Percentiles rank a stretch among this genome's conserved stretches.
Evolutionary conservation across 1,140 invertebrate species (phyloP).

Genomic region (Caenorhabditis elegans): DNA sequence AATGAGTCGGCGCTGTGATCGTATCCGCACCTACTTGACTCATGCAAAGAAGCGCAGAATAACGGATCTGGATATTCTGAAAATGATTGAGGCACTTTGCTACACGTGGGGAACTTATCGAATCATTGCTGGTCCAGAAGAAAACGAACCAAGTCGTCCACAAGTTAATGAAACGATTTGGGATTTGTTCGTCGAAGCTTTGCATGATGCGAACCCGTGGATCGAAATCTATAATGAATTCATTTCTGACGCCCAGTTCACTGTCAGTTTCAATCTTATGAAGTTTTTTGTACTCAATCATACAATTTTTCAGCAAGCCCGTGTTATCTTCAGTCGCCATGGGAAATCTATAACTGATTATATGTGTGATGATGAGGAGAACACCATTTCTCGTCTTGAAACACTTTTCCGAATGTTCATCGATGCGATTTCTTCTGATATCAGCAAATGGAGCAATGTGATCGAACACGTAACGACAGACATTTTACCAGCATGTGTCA

Average conservation of each 20-base stretch:
- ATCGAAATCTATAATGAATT: constrained; percentile 5
- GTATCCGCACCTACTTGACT: not conserved
- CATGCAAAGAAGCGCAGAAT: not conserved
- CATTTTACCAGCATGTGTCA: not conserved
- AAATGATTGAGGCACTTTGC: not conserved
- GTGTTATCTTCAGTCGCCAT: constrained; percentile 12
- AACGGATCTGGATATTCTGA: not conserved
- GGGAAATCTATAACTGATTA: not conserved
- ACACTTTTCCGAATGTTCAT: not conserved
- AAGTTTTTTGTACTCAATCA: not conserved
- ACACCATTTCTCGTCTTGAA: not conserved
- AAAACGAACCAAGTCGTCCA: not conserved
- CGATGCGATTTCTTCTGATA: not conserved
- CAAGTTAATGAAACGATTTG: not conserved
- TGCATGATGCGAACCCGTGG: not conserved
- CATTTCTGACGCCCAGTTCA: not conserved
- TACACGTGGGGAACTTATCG: constrained; percentile 6
- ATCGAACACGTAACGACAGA: not conserved
- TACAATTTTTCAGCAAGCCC: not conserved
- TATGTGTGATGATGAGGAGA: not conserved
- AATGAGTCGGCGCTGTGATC: constrained; percentile 7
- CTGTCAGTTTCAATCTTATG: not conserved
- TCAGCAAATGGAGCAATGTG: not conserved
- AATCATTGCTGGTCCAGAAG: not conserved
- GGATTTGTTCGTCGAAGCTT: constrained; percentile 2